Evolutionary conservation across 2,113 vertebrate genomes (phyloP).

Genomic region (Parus major): DNA sequence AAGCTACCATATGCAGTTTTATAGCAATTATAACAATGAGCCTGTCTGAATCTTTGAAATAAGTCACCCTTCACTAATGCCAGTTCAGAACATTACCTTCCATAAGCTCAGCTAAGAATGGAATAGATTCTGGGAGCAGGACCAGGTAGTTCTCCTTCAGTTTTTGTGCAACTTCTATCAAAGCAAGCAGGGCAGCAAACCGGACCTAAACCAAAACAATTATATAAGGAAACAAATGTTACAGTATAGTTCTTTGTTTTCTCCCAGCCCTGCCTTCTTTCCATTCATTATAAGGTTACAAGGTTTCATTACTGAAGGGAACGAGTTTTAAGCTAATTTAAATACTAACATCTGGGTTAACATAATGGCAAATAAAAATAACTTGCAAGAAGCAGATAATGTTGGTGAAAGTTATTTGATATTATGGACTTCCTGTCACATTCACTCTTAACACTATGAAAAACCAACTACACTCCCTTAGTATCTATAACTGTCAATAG

Average conservation of each 20-base stretch:
- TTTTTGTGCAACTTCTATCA: slow-evolving; percentile 86
- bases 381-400: neutral
- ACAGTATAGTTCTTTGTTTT: neutral
- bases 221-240: neutral
- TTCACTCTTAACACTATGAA: neutral
- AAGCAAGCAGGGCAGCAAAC: slow-evolving; percentile 86
- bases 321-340: neutral
- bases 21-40: neutral
- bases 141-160: slow-evolving; percentile 93
- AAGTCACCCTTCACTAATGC: neutral
- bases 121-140: slow-evolving; percentile 92
- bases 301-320: neutral
- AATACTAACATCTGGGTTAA: neutral
- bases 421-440: neutral
- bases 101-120: slow-evolving; percentile 96
- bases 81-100: slow-evolving; percentile 81
- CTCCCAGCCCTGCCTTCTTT: neutral
- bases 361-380: neutral
- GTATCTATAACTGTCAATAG: neutral
- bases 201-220: slow-evolving; percentile 79
- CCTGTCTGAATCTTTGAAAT: neutral
- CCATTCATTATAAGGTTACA: neutral
- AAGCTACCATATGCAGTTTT: neutral
- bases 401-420: neutral
- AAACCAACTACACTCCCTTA: neutral